phyloP scores from a whole-genome alignment of 2,113 vertebrate species.

The Stigmatopora nigra region DNA sequence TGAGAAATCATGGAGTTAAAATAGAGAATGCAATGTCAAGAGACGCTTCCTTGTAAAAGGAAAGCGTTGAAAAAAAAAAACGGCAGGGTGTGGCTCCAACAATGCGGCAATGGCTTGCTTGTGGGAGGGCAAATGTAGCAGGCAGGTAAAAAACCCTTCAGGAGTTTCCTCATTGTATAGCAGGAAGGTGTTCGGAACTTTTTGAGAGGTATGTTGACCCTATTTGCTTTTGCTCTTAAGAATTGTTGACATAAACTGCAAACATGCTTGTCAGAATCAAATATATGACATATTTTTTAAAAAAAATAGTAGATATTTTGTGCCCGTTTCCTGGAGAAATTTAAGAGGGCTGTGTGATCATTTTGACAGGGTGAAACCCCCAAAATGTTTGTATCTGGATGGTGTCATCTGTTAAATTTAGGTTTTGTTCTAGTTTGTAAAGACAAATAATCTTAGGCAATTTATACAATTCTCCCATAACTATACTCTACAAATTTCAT shows the following conservation, averaged over 20 bases:
- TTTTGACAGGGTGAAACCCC: neutral
- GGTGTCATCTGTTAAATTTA: neutral
- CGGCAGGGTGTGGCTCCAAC: constrained; percentile 36
- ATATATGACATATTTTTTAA: neutral
- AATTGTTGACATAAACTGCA: neutral
- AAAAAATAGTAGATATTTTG: no score
- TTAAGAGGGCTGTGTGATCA: neutral
- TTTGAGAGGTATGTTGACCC: constrained; percentile 2
- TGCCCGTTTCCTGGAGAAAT: neutral
- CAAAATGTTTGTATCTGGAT: neutral
- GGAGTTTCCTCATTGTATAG: constrained; percentile 22
- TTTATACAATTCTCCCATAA: neutral
- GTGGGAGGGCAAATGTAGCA: constrained; percentile 11
- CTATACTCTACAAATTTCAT: neutral
- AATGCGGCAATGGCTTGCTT: constrained; percentile 11
- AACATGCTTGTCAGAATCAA: neutral
- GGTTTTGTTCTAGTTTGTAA: no score
- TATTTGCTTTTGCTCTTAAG: neutral
- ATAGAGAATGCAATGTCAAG: neutral
- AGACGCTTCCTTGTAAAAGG: neutral
- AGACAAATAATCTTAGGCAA: neutral
- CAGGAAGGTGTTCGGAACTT: constrained; percentile 5
- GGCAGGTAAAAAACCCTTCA: constrained; percentile 31
- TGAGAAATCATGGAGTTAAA: neutral
- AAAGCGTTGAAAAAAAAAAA: neutral